phyloP scores from a whole-genome alignment of 2,888 invertebrate genomes.

The Philereme transversata region DNA sequence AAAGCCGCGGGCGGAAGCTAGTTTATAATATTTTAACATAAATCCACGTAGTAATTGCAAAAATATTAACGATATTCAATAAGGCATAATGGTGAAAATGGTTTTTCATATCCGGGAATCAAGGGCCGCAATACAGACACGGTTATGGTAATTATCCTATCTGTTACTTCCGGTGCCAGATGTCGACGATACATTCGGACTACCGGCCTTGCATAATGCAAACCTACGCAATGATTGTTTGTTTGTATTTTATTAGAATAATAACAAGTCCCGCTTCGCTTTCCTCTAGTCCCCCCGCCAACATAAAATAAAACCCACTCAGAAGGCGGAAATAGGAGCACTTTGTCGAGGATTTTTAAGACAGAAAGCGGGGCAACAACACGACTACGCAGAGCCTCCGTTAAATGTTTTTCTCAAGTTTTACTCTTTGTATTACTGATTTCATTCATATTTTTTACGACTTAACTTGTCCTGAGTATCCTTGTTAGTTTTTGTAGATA shows the following conservation, averaged over 20 bases:
- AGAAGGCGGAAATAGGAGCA: constrained; percentile 24
- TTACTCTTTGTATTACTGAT: constrained; percentile 18
- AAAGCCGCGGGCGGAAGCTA: no score
- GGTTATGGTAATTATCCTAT: constrained; percentile 47
- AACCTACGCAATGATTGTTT: constrained; percentile 21
- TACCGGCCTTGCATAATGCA: constrained; percentile 24
- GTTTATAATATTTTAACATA: no score
- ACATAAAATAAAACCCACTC: constrained; percentile 23
- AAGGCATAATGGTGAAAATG: no score
- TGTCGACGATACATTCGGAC: constrained; percentile 23
- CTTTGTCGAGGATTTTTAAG: constrained; percentile 22
- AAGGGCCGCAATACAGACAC: constrained; percentile 20
- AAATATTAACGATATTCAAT: no score
- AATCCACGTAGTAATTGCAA: no score
- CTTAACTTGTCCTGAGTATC: constrained; percentile 21
- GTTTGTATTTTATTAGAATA: constrained; percentile 24
- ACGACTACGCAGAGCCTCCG: constrained; percentile 27
- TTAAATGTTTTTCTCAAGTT: constrained; percentile 23
- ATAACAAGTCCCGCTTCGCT: constrained; percentile 18
- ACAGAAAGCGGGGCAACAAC: constrained; percentile 18
- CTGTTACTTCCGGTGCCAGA: constrained; percentile 34
- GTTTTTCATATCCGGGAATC: not conserved
- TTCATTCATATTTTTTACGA: constrained; percentile 22
- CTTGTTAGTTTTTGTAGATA: constrained; percentile 18
- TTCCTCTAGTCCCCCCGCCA: constrained; percentile 16